Evolutionary conservation across 2,113 vertebrate species (phyloP).

Genomic region (Chascanopsetta lugubris): DNA sequence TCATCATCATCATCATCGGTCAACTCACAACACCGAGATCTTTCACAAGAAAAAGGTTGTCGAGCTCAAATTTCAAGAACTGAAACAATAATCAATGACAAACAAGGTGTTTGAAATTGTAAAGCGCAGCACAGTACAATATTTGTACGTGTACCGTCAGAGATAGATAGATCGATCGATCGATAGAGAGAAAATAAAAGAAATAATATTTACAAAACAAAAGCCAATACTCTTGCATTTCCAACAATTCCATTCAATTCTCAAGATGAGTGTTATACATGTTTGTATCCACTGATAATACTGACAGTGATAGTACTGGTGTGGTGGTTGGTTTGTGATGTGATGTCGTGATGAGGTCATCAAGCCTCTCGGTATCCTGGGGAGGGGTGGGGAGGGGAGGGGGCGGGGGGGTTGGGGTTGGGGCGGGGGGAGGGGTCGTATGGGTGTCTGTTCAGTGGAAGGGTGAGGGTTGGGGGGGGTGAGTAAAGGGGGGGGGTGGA

Average conservation of each 20-base stretch:
- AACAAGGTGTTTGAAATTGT: constrained; percentile 56
- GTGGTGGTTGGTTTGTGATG: constrained; percentile 54
- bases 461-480: constrained; percentile 56
- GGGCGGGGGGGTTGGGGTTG: constrained; percentile 46
- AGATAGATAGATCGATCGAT: constrained; percentile 55
- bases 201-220: constrained; percentile 78
- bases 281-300: constrained; percentile 72
- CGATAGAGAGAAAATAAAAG: constrained; percentile 54
- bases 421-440: constrained; percentile 13
- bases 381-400: constrained; percentile 54
- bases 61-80: constrained; percentile 63
- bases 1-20: constrained; percentile 67
- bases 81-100: constrained; percentile 60
- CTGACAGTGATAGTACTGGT: constrained; percentile 67
- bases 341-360: constrained; percentile 64
- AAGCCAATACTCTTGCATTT: constrained; percentile 60
- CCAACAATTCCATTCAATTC: constrained; percentile 69
- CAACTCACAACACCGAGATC: constrained; percentile 75
- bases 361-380: constrained; percentile 54
- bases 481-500: constrained; percentile 38
- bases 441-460: neutral
- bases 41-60: constrained; percentile 71
- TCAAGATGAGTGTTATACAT: constrained; percentile 67
- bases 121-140: constrained; percentile 48
- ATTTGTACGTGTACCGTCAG: constrained; percentile 43